Base-by-base conservation (phyloP, 2,888 invertebrate genomes). In the Scotopteryx bipunctaria region DNA sequence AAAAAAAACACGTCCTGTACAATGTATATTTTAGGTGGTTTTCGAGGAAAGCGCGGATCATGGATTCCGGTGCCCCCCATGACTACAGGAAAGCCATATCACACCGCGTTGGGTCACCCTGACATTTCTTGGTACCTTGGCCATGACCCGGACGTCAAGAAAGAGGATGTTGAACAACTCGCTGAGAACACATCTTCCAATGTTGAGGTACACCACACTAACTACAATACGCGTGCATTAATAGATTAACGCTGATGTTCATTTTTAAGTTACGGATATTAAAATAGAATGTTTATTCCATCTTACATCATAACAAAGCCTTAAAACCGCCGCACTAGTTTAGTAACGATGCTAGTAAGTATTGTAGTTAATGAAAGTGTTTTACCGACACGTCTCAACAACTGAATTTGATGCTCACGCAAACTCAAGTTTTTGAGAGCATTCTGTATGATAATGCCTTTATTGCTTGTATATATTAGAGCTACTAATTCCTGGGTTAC, bases 51-150 rank as follows among this genome's bases (percentile, higher is more conserved):
- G 36, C 54, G 54, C 35, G 44, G 54, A 2, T 54, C 54, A 40
- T 27, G 38, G 55, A 71, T 79, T 1, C 82, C 85, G 2, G 60
- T 80, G 40, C 86, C 86, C 0, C 81, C 79, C 9, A 72, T 82
- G 75, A 72, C 70, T 55, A 83, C 84, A 1, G 67, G 61, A 14
- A 69, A 71, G 33, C 76, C 79, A 11, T 89, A 88, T 58, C 78
- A 79, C 52, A 87, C 87, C 1, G 60, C 78, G 41, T 74, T 86
- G 35, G 86, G 88, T 5, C 83, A 86, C 54, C 80, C 83, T 1
- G 87, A 88, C 57, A 32, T 81, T 3, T 81, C 86, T 1, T 89
- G 89, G 89, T 87, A 92, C 89, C 49, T 92, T 78, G 70, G 93
- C 83, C 64, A 81, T 59, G 73, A 91, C 66, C 83, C 91, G 65